phyloP scores from a whole-genome alignment of 1,140 invertebrate species.

The Drosophila obscura region DNA sequence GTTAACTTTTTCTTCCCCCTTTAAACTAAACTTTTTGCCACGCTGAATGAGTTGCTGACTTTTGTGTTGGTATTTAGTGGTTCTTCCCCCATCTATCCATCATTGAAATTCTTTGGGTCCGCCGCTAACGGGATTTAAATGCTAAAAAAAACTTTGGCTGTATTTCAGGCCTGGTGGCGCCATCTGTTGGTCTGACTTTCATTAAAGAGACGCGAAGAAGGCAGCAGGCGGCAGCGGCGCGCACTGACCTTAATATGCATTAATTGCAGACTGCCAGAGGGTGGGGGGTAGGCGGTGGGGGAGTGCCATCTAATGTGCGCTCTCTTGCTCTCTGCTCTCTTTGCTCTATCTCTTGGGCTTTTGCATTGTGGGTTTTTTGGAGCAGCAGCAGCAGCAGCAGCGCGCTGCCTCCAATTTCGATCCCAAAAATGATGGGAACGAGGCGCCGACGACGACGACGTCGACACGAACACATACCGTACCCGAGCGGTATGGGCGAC shows the following conservation, averaged over 20 bases:
- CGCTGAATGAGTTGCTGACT: not conserved
- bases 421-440: conserved; percentile 36
- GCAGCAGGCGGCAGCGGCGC: conserved; percentile 19
- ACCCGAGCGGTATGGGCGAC: conserved; percentile 1
- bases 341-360: conserved; percentile 8
- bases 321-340: conserved; percentile 3
- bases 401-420: conserved; percentile 54
- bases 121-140: too few species aligned
- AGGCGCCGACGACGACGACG: conserved; percentile 1
- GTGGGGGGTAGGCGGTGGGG: too few species aligned
- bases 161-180: conserved; percentile 38
- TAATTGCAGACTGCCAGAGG: conserved; percentile 54
- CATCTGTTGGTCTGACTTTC: conserved; percentile 39
- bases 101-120: too few species aligned
- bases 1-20: conserved; percentile 48
- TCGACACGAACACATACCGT: conserved; percentile 18
- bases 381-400: conserved; percentile 24
- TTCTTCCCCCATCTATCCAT: too few species aligned
- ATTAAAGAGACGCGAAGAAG: conserved; percentile 13
- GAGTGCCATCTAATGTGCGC: not conserved
- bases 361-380: conserved; percentile 47
- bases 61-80: too few species aligned
- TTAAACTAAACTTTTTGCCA: conserved; percentile 46
- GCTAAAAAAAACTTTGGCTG: not conserved
- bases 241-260: conserved; percentile 72